A percentile compares a stretch with the other conserved stretches of the same genome.
phyloP scores from a whole-genome alignment of 2,888 invertebrate species.

The Elmis aenea region DNA sequence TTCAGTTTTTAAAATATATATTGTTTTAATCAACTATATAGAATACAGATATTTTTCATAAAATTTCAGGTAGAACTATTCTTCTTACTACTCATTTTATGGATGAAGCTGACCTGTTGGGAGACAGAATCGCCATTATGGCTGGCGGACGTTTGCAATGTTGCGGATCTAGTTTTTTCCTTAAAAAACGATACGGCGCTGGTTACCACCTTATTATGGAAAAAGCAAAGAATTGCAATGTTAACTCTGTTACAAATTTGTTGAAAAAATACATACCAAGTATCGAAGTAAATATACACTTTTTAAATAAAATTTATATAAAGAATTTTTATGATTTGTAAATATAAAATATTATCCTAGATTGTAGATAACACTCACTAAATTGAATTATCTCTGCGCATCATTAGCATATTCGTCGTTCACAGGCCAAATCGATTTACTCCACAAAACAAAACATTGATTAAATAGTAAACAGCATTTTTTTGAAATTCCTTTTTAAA shows the following conservation, averaged over 20 bases:
- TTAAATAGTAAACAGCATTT: too few relatives aligned
- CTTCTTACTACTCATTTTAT: constrained; percentile 83
- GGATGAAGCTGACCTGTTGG: constrained; percentile 86
- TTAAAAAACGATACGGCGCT: constrained; percentile 81
- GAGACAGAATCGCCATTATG: constrained; percentile 86
- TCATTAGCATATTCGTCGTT: too few relatives aligned
- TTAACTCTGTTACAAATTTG: constrained; percentile 52
- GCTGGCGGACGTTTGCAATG: constrained; percentile 74
- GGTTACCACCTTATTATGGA: constrained; percentile 76
- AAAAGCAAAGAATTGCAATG: constrained; percentile 53
- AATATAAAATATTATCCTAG: too few relatives aligned
- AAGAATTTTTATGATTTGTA: too few relatives aligned
- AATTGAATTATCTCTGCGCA: too few relatives aligned
- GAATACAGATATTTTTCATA: too few relatives aligned
- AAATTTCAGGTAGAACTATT: constrained; percentile 65
- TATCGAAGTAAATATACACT: constrained; percentile 50
- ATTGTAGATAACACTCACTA: too few relatives aligned
- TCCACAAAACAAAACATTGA: too few relatives aligned
- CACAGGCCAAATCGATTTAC: too few relatives aligned
- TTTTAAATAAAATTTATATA: background rate
- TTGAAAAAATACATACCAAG: constrained; percentile 56
- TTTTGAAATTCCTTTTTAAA: too few relatives aligned
- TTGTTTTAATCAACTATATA: too few relatives aligned
- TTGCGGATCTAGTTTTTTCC: constrained; percentile 72
- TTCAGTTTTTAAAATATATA: too few relatives aligned